phyloP scores from a whole-genome alignment of 1,140 invertebrate genomes.

The Capitella teleta region DNA sequence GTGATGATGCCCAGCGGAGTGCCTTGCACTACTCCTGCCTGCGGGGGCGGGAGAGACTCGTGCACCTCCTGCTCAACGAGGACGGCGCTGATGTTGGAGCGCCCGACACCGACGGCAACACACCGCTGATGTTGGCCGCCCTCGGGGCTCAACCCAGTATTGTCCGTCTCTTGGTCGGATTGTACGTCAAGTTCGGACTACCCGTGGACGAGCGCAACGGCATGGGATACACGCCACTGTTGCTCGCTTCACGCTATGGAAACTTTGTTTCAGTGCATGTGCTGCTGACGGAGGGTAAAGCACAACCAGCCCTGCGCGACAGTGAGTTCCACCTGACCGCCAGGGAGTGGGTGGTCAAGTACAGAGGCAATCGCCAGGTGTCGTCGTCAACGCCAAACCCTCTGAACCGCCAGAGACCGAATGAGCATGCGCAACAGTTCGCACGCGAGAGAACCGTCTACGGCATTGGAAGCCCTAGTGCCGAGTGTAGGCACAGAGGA shows the following conservation, averaged over 20 bases:
- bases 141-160: slow-evolving; percentile 26
- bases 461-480: slow-evolving; percentile 12
- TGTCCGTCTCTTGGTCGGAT: slow-evolving; percentile 19
- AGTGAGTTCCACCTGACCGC: slow-evolving; percentile 28
- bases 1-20: slow-evolving; percentile 26
- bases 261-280: slow-evolving; percentile 29
- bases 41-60: slow-evolving; percentile 23
- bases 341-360: slow-evolving; percentile 24
- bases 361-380: neutral
- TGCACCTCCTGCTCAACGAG: slow-evolving; percentile 21
- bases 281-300: slow-evolving; percentile 22
- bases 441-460: slow-evolving; percentile 28
- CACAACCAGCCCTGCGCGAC: slow-evolving; percentile 26
- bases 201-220: slow-evolving; percentile 29
- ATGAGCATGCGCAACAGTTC: slow-evolving; percentile 15
- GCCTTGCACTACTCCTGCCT: slow-evolving; percentile 31
- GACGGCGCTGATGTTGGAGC: slow-evolving; percentile 30
- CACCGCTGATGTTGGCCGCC: slow-evolving; percentile 28
- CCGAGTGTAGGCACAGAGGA: slow-evolving; percentile 15
- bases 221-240: slow-evolving; percentile 30
- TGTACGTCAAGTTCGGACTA: slow-evolving; percentile 24
- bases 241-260: slow-evolving; percentile 30
- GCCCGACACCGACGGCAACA: slow-evolving; percentile 35
- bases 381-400: slow-evolving; percentile 1
- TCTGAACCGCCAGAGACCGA: slow-evolving; percentile 1